Base-by-base conservation (phyloP, 1,140 invertebrate genomes). In the Drosophila erecta region DNA sequence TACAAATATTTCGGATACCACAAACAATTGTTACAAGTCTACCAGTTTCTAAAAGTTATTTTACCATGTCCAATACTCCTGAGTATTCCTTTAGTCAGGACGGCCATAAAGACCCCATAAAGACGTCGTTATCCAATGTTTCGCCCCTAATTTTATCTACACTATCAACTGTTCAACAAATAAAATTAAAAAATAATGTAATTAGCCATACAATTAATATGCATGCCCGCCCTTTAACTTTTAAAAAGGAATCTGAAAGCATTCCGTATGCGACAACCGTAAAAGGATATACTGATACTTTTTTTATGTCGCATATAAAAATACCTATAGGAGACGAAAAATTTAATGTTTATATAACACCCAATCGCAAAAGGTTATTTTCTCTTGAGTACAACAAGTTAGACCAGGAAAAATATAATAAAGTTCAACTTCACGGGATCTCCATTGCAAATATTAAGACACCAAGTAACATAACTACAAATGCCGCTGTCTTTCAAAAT, bases 181-280 rank as follows among this genome's bases (percentile, higher is more conserved):
- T 91, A 2, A 91, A 66, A 24, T 30, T 91, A 0, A 65, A 79
- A 43, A 73, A 71, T 2, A 33, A 85, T 53, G 77, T 90, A 1
- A 69, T 90, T 3, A 92, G 69, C 33, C 91, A 92, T n/a, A 84
- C 85, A 40, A 62, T 92, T 1, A 80, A 81, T 14, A 76, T 92
- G 27, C 73, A 92, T 60, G 90, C 70, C 2, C 77, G 77, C 1
- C 91, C 91, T 0, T 17, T 92, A 27, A 92, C 80, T 11, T 92
- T 92, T 35, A 90, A 84, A 38, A 67, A 37, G 6, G 85, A 91
- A 22, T 37, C 40, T 1, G 80, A 85, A 0, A 66, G 75, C 7
- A 72, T 56, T 46, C 57, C 74, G 8, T 22, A 47, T 17, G 30
- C 57, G 1, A 69, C 65, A 6, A 43, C 69, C 4, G 27, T 87